Base-by-base conservation (phyloP, 2,888 invertebrate species). In the Colostygia pectinataria region DNA sequence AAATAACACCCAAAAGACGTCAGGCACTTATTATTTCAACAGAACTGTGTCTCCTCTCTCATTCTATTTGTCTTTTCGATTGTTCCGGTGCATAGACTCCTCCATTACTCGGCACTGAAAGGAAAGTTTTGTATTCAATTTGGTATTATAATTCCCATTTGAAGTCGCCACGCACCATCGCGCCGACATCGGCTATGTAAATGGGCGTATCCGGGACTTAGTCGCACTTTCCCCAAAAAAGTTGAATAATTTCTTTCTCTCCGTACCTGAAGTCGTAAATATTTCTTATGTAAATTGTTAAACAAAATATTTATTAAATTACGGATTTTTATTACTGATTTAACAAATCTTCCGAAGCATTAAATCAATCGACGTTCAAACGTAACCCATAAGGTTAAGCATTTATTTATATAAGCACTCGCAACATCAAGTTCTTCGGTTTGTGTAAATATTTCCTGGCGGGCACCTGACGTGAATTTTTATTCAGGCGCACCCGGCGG, bases 91-190 rank as follows among this genome's bases (percentile, higher is more conserved):
- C 88, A 90, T 89, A 84, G 87, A 85, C 81, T 89, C 84, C 88
- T 87, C 90, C 90, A 90, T 90, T 89, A 90, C 88, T 87, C 80
- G 79, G 85, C 83, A 86, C 85, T 91, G 91, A 91, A 90, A 91
- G 91, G 89, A 90, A 91, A 91, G 90, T 91, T 91, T 91, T 90
- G 90, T 91, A 90, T 89, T 90, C 90, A 91, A 90, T 91, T 90
- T 90, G 91, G 91, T 91, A 91, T 90, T 91, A 89, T 91, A 91
- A 91, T 91, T 90, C 89, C 86, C 78, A 90, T 90, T 90, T 87
- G 88, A 89, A 89, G 88, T 87, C 86, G 84, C 87, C 87, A 90
- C 89, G 89, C 89, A 89, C 88, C 89, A 88, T 88, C 86, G 89
- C 90, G 83, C 68, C 83, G 80, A 87, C 89, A 89, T 86, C 87